Base-by-base conservation (phyloP, 2,797 vertebrate genomes). In the Apodemus agrarius region DNA sequence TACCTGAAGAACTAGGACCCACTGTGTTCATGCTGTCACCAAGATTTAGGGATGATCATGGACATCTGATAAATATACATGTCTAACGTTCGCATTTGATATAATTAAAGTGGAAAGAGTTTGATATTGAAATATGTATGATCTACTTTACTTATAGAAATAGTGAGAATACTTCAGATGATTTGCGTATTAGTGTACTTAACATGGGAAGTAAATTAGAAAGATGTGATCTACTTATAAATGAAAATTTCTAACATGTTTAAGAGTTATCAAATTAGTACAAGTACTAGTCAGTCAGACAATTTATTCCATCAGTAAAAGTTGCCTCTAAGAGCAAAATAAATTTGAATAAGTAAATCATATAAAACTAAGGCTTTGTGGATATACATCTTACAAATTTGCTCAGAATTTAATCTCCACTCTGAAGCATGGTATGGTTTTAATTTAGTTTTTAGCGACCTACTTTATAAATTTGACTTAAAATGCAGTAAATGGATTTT, bases 361-460 rank as follows among this genome's bases (percentile, higher is more conserved):
- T 14, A 65, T 34, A 22, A 84, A 65, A 34, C 10, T 4, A 34
- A 84, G 46, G 29, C 1, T 34, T 84, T 67, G 29, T 34, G 40
- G 17, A 84, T 49, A 29, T 65, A 49, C 2, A 34, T 49, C 17
- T 65, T 67, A 46, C 31, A 61, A 46, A 10, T 29, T 13, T 65
- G 31, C 17, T 84, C 29, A 84, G 59, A 72, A 90, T 79, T 90
- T 84, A 97, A 85, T 93, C 37, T 93, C 95, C 85, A 95, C 2
- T 97, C 46, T 46, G 57, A 80, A 52, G 43, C 24, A 82, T 12
- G 63, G 4, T 92, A 74, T 67, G 61, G 14, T 88, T 90, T 82
- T 97, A 96, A 96, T 95, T 97, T 95, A 97, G 76, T 88, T 21
- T 81, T 96, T 75, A 97, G 67, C 13, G 97, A 79, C 9, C 7